Conservation (phyloP, 1,140 invertebrate species). For the Probaryconus sp. region DNA sequence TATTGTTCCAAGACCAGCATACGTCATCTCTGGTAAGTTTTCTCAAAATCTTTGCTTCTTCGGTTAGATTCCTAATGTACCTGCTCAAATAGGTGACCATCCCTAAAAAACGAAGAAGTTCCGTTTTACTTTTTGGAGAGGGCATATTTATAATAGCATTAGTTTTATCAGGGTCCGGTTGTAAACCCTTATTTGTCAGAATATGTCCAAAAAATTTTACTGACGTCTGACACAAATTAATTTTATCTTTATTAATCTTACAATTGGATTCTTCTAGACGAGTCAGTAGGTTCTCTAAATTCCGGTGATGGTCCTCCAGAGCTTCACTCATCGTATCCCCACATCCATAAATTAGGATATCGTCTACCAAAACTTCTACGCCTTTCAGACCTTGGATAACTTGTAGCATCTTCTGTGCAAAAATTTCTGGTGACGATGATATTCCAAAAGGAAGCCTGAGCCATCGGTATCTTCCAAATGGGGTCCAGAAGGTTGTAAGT, state of each 20-base stretch:
- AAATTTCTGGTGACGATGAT: slow-evolving; percentile 71
- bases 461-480: slow-evolving; percentile 66
- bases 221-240: slow-evolving; percentile 41
- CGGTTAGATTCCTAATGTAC: too few relatives aligned
- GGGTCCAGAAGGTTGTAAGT: slow-evolving; percentile 70
- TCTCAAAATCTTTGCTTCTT: too few relatives aligned
- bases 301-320: slow-evolving; percentile 52
- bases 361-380: slow-evolving; percentile 68
- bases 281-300: slow-evolving; percentile 60
- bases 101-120: slow-evolving; percentile 68
- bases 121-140: slow-evolving; percentile 61
- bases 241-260: slow-evolving; percentile 64
- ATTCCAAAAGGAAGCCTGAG: slow-evolving; percentile 66
- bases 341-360: slow-evolving; percentile 67
- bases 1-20: too few relatives aligned
- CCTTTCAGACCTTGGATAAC: slow-evolving; percentile 67
- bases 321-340: slow-evolving; percentile 52
- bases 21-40: too few relatives aligned
- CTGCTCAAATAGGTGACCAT: slow-evolving; percentile 67
- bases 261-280: slow-evolving; percentile 39
- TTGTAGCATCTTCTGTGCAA: slow-evolving; percentile 59
- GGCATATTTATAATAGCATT: slow-evolving; percentile 64
- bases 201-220: slow-evolving; percentile 66
- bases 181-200: slow-evolving; percentile 66
- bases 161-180: slow-evolving; percentile 64